Evolutionary conservation across 2,113 vertebrate genomes (phyloP), one percentile per base, ranked within the genome.

Genomic region (Carassius gibelio): DNA sequence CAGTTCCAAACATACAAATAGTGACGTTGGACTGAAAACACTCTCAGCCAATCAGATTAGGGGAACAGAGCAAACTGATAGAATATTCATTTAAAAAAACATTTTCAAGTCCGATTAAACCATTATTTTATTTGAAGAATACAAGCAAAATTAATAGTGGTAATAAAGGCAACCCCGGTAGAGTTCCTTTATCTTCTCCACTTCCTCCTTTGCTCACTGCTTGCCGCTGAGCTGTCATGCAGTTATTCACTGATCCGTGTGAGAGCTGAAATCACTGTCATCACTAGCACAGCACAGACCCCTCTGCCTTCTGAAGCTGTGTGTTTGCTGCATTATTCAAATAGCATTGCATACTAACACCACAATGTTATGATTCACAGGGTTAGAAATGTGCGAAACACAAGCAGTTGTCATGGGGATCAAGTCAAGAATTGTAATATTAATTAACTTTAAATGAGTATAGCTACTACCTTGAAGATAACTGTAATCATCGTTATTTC

Each of bases 331-430:
- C 75, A 81, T 76, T 79, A 62, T 69, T 84, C 30, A 59, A 82
- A 75, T 38, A 71, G 55, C n/a, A 61, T 72, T 82, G 74, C 64
- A 78, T 82, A 61, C 79, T 87, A 82, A 87, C 75, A 17, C 30
- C 30, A 14, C 34, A 38, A 61, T 66, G 84, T 84, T 36, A 42
- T 38, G 19, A 84, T 55, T 68, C 77, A 82, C 82, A 84, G 45
- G 62, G 76, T 86, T 69, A 74, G 59, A 61, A 45, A 66, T 77
- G 38, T 80, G 26, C n/a, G 69, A 71, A 75, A 74, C 11, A 34
- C 61, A 42, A 66, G 61, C 66, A 23, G n/a, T 23, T 48, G 15
- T 30, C 69, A 62, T 62, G 17, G 10, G 42, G 66, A 78, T 19
- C 66, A 5, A 62, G 19, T 62, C n/a, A 19, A 71, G 68, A 84